Evolutionary conservation across 2,113 vertebrate genomes (phyloP), one percentile per base, ranked within the genome.

Genomic region (Oreochromis spilurus): DNA sequence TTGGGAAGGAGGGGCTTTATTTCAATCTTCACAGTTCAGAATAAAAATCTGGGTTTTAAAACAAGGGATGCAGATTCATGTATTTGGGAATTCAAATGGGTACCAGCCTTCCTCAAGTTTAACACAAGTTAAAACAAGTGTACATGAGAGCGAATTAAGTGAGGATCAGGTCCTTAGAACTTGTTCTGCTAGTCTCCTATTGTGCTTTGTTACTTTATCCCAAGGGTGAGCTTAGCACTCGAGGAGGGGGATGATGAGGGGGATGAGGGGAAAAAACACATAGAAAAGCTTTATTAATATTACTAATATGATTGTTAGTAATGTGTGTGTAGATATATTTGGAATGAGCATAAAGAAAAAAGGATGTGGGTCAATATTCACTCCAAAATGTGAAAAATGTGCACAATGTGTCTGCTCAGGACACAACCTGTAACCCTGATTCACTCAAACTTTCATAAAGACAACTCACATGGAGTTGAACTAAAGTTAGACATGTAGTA

Each of bases 91-190:
- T 40, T 24, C 62, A 70, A 14, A 40, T 67, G 62, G 0, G 7
- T 9, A 67, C 62, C 62, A 40, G 4, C 7, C 36, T 67, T 67
- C 6, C 11, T 40, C n/a, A 1, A 40, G 62, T 40, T 70, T 5
- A 70, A 70, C 62, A 70, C 36, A 70, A 70, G 62, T 70, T 70
- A 14, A 70, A 9, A 24, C 7, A 67, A 67, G 34, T 40, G 4
- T 40, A 67, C 0, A 67, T 21, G n/a, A 70, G 65, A 40, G n/a
- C 2, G 12, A 70, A 4, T 43, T 9, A 24, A 0, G 36, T 40
- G 36, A 70, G 36, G 62, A 2, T 70, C 36, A 14, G 62, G 38
- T 43, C 4, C 62, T 70, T 70, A 24, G 36, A 70, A 70, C 65
- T 70, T 43, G 62, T 40, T 67, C 36, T 24, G 65, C 36, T 70